Base-by-base conservation (phyloP, 2,797 vertebrate genomes). In the Acanthurus tractus region DNA sequence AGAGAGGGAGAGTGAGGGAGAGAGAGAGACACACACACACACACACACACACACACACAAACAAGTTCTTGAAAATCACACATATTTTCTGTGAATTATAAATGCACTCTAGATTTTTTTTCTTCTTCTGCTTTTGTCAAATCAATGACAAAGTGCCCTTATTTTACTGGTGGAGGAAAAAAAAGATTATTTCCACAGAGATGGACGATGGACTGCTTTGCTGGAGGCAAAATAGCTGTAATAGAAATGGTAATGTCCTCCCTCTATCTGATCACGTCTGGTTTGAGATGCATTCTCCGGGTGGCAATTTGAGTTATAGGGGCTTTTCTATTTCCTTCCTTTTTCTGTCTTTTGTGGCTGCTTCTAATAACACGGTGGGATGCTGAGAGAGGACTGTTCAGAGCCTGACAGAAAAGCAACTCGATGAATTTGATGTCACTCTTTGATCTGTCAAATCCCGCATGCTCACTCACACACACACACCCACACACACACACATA, bases 191-290 rank as follows among this genome's bases (percentile, higher is more conserved):
- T 85, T 87, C 69, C 59, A 62, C 45, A 0, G 63, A 87, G 78
- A 81, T 34, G 45, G 65, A 78, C 68, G 64, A 74, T n/a, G 25
- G 74, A 61, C 59, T 15, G 42, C 79, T 74, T 63, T 45, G 83
- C 88, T 78, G 56, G 69, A 89, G 87, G 88, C 83, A 76, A 87
- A 89, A 79, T 78, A 72, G 74, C 78, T 62, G 73, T 87, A 90
- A 88, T 91, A 81, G 90, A 92, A 93, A 92, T 92, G 91, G 74
- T 91, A 90, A 90, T 91, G 87, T 85, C 70, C 79, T 83, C 46
- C 71, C 74, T 65, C 76, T 79, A 89, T 92, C 87, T 84, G 88
- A 87, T 92, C 88, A 84, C 76, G 59, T 89, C 84, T 8, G 1
- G 67, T 63, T 68, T 63, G 74, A 91, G 86, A 85, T 85, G 79